Base-by-base conservation (phyloP, 2,797 vertebrate species). In the Sphaeramia orbicularis region DNA sequence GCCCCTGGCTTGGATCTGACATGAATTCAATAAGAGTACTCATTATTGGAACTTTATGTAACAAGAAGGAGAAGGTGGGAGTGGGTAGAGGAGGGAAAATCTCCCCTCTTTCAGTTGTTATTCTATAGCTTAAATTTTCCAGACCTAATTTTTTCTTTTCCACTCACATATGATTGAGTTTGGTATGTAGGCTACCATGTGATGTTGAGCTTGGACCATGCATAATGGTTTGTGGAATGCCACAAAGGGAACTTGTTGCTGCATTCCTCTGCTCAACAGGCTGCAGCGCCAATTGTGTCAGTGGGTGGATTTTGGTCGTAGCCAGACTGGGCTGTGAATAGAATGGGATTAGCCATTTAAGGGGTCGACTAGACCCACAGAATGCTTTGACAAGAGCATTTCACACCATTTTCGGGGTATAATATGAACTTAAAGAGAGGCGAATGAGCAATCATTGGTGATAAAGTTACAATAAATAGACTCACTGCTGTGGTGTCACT, bases 231-330 rank as follows among this genome's bases (percentile, higher is more conserved):
- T 86, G 83, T 89, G 93, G 91, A 92, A 93, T 93, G 88, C 83
- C 85, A 92, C 85, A 87, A 84, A 90, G 87, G 82, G 84, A 87
- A 92, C 88, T 91, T 93, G 88, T 91, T 91, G 89, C 89, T 76
- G 78, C 89, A 91, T 93, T 93, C 91, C 86, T 87, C 54, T 45
- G 16, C 86, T 91, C 82, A 84, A 87, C 85, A 83, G 85, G 90
- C 87, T 86, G 74, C 65, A 21, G 89, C 59, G 85, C 83, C 90
- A 89, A 90, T 92, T 93, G 92, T 93, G 87, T 90, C 87, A 81
- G 87, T 89, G 86, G 89, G 86, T 73, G 87, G 88, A 83, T 82
- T 35, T 74, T 76, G 66, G 83, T 81, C 62, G 53, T 72, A 85
- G 77, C 74, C 60, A 74, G 82, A 42, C 78, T 3, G 63, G 56